phyloP scores from a whole-genome alignment of 1,140 invertebrate genomes.

The Drosophila arizonae region DNA sequence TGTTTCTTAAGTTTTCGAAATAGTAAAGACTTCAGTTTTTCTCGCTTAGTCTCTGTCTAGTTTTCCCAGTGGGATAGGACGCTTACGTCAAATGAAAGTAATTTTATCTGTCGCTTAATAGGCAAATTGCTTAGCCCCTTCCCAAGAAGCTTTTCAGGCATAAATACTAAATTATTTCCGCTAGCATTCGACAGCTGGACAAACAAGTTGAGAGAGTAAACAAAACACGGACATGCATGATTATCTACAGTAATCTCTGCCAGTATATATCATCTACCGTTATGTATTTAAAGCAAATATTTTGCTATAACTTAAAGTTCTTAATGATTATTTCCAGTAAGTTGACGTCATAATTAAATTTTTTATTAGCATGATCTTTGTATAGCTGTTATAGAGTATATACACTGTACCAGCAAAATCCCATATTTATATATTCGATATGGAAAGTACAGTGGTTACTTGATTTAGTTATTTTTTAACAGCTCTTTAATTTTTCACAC shows the following conservation, averaged over 20 bases:
- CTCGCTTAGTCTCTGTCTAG: conserved; percentile 21
- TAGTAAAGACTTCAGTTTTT: conserved; percentile 41
- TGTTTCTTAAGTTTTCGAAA: conserved; percentile 25
- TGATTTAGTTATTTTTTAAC: no score
- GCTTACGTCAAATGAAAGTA: conserved; percentile 47
- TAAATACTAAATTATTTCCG: conserved; percentile 15
- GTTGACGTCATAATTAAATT: no score
- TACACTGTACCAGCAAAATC: neutral
- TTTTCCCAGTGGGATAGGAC: conserved; percentile 8
- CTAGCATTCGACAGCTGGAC: conserved; percentile 35
- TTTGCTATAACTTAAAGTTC: no score
- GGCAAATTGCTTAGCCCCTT: conserved; percentile 21
- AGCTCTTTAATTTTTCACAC: no score
- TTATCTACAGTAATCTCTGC: neutral
- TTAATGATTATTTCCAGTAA: no score
- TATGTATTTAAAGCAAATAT: no score
- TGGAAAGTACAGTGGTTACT: no score
- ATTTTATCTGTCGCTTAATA: conserved; percentile 39
- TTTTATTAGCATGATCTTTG: no score
- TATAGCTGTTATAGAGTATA: neutral
- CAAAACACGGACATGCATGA: neutral
- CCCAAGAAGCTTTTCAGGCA: neutral
- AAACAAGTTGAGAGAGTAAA: conserved; percentile 30
- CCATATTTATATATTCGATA: no score
- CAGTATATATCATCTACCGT: neutral